Conservation (phyloP, 2,797 vertebrate genomes). For the Gymnothorax javanicus region DNA sequence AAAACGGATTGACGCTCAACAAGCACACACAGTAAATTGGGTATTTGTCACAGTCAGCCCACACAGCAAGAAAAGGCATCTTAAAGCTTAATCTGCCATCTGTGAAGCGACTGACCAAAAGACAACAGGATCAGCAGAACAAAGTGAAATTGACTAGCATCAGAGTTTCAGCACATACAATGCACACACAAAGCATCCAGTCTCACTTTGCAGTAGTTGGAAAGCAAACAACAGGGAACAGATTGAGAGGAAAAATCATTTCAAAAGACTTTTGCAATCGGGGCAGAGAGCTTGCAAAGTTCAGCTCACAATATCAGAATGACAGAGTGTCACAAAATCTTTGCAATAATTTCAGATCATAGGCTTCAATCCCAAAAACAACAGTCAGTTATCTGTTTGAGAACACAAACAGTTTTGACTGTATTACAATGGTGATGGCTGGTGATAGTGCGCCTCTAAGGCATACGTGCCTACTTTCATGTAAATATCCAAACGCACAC, state of each 20-base stretch:
- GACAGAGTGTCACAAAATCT: background rate
- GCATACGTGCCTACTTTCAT: background rate
- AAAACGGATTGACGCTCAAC: background rate
- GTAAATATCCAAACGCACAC: background rate
- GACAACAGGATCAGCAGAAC: slow-evolving; percentile 3
- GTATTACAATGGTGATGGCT: background rate
- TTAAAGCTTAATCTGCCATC: slow-evolving; percentile 5
- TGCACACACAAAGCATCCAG: background rate
- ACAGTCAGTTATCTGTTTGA: background rate
- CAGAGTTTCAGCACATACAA: background rate
- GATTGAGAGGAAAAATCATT: slow-evolving; percentile 7
- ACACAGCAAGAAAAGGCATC: background rate
- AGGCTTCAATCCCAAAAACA: background rate
- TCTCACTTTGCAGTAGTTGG: background rate
- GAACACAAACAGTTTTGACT: background rate
- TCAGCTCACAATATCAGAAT: background rate
- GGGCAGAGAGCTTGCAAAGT: background rate
- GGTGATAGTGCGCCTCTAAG: background rate
- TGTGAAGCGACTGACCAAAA: background rate
- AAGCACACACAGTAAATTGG: slow-evolving; percentile 8
- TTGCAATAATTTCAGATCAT: background rate
- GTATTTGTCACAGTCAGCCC: background rate
- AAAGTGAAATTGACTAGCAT: background rate
- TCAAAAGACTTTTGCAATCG: background rate
- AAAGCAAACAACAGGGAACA: slow-evolving; percentile 9